A percentile compares a stretch with the other conserved stretches of the same genome.
These are phyloP conservation scores for Resseliella maxima DNA, from an alignment of 2,888 invertebrate genomes.

Conservation along the genomic window DNA sequence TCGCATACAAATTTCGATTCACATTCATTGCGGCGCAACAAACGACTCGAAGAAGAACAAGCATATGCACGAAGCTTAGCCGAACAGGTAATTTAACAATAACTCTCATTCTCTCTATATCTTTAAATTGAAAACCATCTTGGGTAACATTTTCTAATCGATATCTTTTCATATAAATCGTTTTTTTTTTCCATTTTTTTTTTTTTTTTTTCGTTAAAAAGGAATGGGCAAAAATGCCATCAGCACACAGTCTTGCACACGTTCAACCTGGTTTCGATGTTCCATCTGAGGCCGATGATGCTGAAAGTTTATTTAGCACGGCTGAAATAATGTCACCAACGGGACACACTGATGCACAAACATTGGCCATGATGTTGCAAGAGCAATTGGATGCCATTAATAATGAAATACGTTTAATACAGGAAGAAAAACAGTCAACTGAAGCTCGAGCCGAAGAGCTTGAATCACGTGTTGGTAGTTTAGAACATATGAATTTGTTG, in stretches of 20 bases:
- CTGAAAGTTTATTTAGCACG: conserved; percentile 80
- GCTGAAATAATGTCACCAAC: conserved; percentile 79
- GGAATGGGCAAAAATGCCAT: conserved; percentile 97
- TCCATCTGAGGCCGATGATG: conserved; percentile 85
- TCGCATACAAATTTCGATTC: conserved; percentile 84
- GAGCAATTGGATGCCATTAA: conserved; percentile 99
- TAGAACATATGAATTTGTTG: conserved; percentile 92
- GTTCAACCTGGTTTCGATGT: conserved; percentile 94
- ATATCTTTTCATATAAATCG: not conserved
- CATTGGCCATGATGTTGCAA: conserved; percentile 97
- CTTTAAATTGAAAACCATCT: too few species aligned
- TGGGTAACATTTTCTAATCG: too few species aligned
- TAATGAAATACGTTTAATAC: conserved; percentile 90
- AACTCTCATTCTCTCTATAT: not conserved
- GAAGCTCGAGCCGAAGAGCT: conserved; percentile 97
- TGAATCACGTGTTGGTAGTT: conserved; percentile 93
- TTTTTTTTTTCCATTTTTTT: not conserved
- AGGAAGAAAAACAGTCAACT: conserved; percentile 97
- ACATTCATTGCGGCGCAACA: conserved; percentile 75
- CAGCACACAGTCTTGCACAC: conserved; percentile 88
- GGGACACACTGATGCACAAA: conserved; percentile 92
- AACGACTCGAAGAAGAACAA: conserved; percentile 75
- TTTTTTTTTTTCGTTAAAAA: not conserved
- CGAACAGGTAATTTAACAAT: conserved; percentile 65
- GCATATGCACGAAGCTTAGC: conserved; percentile 70